Evolutionary conservation across 2,888 invertebrate genomes (phyloP).

Genomic region (Microctonus hyperodae): DNA sequence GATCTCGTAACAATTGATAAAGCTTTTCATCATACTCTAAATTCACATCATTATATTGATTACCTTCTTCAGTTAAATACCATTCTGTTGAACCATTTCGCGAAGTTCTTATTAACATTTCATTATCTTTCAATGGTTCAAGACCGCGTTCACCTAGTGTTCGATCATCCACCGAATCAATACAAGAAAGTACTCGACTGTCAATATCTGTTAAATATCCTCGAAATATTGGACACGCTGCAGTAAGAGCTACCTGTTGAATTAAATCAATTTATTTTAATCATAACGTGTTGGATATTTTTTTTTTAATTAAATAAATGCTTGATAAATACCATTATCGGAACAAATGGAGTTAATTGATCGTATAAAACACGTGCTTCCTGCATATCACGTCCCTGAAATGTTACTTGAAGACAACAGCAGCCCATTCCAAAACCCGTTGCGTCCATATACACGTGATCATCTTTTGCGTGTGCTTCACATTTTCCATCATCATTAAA

Average conservation of each 20-base stretch:
- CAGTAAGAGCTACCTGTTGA: conserved; percentile 87
- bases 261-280: conserved; percentile 35
- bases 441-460: conserved; percentile 96
- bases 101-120: conserved; percentile 88
- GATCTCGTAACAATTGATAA: conserved; percentile 81
- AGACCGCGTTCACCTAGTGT: conserved; percentile 90
- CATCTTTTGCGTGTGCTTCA: conserved; percentile 75
- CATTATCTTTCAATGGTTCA: conserved; percentile 73
- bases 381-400: conserved; percentile 94
- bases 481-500: conserved; percentile 72
- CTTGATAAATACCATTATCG: conserved; percentile 80
- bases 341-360: conserved; percentile 94
- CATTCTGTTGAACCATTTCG: conserved; percentile 97
- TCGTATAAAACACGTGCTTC: conserved; percentile 97
- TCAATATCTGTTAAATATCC: conserved; percentile 94
- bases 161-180: conserved; percentile 93
- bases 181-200: conserved; percentile 97
- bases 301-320: neutral
- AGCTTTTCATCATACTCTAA: conserved; percentile 84
- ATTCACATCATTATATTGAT: conserved; percentile 92
- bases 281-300: neutral
- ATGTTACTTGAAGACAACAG: conserved; percentile 94
- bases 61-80: conserved; percentile 88
- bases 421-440: conserved; percentile 99
- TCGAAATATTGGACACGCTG: conserved; percentile 93